Evolutionary conservation across 2,113 vertebrate species (phyloP).

Genomic region (Callospermophilus lateralis): DNA sequence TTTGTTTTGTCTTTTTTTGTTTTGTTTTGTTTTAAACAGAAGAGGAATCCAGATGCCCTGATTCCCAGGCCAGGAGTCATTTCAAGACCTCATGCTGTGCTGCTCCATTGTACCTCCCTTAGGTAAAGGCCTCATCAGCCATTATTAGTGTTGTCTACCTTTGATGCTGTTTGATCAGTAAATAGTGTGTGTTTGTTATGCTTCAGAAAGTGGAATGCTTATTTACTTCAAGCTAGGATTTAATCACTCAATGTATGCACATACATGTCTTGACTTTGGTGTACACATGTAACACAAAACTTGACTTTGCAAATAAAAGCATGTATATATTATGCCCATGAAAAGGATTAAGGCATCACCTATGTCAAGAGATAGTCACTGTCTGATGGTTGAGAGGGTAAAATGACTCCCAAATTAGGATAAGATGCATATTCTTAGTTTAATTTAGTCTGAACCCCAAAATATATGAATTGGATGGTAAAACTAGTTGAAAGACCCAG

Average conservation of each 20-base stretch:
- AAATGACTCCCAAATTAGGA: neutral
- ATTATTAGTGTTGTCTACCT: neutral
- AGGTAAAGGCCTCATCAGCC: neutral
- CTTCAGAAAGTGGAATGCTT: neutral
- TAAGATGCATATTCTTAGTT: neutral
- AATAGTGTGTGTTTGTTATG: neutral
- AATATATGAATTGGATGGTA: neutral
- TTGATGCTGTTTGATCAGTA: neutral
- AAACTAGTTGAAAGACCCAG: neutral
- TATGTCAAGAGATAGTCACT: neutral
- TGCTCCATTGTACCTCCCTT: neutral
- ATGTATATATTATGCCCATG: neutral
- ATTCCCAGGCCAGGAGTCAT: neutral
- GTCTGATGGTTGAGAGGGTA: neutral
- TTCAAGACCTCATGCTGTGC: neutral
- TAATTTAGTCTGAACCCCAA: neutral
- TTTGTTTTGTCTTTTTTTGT: too few species aligned
- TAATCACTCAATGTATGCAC: neutral
- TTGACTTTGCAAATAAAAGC: neutral
- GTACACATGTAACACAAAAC: constrained; percentile 11
- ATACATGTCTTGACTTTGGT: neutral
- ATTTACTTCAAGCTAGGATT: constrained; percentile 11
- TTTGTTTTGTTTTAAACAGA: neutral
- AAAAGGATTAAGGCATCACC: neutral
- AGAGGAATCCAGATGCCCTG: neutral